Conservation (phyloP, 2,888 invertebrate species). For the Parnassius orleans region DNA sequence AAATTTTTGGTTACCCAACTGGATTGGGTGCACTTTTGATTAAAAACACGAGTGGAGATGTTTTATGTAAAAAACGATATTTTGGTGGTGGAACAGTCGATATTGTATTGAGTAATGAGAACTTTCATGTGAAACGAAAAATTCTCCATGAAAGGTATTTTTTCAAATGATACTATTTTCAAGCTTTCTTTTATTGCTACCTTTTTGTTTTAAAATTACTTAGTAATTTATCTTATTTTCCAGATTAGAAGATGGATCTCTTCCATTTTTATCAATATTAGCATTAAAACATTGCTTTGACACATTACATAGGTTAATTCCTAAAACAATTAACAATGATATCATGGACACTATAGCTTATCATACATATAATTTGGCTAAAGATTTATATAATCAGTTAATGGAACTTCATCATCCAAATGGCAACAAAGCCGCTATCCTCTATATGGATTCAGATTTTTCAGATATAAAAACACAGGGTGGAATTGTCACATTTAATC, state of each 20-base stretch:
- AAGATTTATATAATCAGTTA: conserved; percentile 85
- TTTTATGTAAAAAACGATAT: conserved; percentile 85
- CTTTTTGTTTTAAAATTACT: background rate
- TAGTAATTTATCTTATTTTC: conserved; percentile 5
- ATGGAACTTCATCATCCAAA: conserved; percentile 85
- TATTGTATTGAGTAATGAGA: conserved; percentile 86
- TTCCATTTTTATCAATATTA: conserved; percentile 92
- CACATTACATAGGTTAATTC: conserved; percentile 83
- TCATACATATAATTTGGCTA: conserved; percentile 89
- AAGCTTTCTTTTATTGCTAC: background rate
- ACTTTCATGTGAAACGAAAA: conserved; percentile 86
- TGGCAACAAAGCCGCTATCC: conserved; percentile 83
- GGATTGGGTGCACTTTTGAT: conserved; percentile 95
- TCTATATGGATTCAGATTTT: conserved; percentile 89
- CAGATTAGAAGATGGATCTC: conserved; percentile 97
- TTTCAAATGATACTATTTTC: background rate
- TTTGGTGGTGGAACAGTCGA: conserved; percentile 98
- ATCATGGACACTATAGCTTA: conserved; percentile 83
- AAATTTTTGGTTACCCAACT: conserved; percentile 97
- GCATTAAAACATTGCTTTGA: conserved; percentile 92
- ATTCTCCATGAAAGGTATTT: conserved; percentile 86
- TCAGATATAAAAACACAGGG: conserved; percentile 85
- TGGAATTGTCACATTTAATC: conserved; percentile 93
- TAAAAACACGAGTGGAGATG: conserved; percentile 81
- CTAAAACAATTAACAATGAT: conserved; percentile 65